These are phyloP conservation scores for Neotoma lepida DNA, from an alignment of 2,113 vertebrate species.

Conservation along the genomic window DNA sequence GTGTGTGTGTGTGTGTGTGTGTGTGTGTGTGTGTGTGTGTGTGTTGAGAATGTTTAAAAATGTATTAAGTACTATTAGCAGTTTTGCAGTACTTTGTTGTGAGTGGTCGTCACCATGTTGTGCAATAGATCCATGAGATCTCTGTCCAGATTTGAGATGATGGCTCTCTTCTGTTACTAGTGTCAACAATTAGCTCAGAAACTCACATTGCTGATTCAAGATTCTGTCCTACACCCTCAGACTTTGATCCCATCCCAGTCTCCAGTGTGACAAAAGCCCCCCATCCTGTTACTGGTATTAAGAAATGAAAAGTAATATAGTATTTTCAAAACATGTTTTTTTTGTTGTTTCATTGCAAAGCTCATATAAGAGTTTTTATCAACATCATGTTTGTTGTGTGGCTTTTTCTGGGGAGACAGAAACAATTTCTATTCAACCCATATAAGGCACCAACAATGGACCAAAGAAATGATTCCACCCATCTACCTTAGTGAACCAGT, in stretches of 20 bases:
- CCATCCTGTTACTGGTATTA: constrained; percentile 39
- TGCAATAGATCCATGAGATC: background rate
- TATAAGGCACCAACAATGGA: background rate
- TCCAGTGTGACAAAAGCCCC: background rate
- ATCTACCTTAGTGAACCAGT: background rate
- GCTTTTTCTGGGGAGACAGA: background rate
- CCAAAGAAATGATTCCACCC: background rate
- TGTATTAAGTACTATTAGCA: background rate
- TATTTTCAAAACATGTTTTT: background rate
- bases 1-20: background rate
- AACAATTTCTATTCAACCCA: background rate
- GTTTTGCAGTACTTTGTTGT: background rate
- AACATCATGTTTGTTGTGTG: background rate
- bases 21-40: background rate
- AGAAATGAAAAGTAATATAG: background rate
- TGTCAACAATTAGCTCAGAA: background rate
- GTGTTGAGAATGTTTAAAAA: background rate
- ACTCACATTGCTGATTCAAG: background rate
- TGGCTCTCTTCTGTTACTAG: background rate
- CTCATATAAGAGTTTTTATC: background rate
- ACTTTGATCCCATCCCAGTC: background rate
- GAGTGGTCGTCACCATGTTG: background rate
- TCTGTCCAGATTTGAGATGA: background rate
- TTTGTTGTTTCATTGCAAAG: constrained; percentile 5
- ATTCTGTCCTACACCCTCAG: background rate